These are phyloP conservation scores for Zygaena filipendulae DNA, from an alignment of 2,888 invertebrate genomes.

Conservation along the genomic window DNA sequence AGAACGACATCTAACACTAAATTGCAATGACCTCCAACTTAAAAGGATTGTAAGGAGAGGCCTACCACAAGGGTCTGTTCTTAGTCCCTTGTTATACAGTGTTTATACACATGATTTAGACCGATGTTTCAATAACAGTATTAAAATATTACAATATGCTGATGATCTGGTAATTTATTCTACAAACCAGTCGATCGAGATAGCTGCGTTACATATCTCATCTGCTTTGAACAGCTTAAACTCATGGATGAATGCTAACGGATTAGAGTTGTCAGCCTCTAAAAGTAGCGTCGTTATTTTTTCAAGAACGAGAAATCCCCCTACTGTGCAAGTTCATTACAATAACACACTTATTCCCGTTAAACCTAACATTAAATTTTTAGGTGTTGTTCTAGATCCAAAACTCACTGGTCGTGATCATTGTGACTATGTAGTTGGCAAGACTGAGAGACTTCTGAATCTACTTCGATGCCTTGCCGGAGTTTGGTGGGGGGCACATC, in stretches of 20 bases:
- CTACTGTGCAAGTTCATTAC: neutral
- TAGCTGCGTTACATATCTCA: no score
- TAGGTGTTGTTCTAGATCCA: slow-evolving; percentile 9
- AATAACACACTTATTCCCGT: neutral
- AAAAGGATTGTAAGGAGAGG: no score
- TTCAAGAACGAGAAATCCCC: neutral
- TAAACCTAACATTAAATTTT: slow-evolving; percentile 6
- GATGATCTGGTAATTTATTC: slow-evolving; percentile 13
- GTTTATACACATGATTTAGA: slow-evolving; percentile 13
- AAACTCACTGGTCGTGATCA: no score
- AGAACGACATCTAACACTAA: no score
- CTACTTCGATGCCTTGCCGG: slow-evolving; percentile 12
- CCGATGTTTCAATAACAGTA: neutral
- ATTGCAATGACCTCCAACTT: neutral
- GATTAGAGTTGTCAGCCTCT: slow-evolving; percentile 4
- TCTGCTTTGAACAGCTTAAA: neutral
- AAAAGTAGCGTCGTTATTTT: slow-evolving; percentile 4
- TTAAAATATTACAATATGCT: slow-evolving; percentile 14
- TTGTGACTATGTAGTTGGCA: slow-evolving; percentile 4
- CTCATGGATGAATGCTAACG: no score
- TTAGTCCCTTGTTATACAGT: slow-evolving; percentile 13
- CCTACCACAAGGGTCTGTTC: no score
- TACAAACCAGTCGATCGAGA: no score
- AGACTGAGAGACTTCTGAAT: slow-evolving; percentile 11
- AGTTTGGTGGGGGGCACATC: slow-evolving; percentile 17